Conservation (phyloP, 1,140 invertebrate genomes). For the Hormaphis cornu region DNA sequence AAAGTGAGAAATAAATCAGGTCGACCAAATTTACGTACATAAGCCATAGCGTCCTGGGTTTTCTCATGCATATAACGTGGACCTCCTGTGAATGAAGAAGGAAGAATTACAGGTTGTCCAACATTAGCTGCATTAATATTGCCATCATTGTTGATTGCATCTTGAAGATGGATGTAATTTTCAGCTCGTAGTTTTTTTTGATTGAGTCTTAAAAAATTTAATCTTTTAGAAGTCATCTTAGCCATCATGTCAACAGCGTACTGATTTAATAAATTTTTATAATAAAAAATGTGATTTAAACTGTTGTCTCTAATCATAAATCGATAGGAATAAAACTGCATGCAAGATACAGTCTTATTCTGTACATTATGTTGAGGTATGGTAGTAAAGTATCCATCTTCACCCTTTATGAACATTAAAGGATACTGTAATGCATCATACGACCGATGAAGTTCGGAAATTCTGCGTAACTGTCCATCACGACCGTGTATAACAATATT, state of each 20-base stretch:
- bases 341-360: not conserved
- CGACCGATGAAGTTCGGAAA: no score
- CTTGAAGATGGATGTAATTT: constrained; percentile 39
- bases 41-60: no score
- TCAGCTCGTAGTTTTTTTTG: constrained; percentile 37
- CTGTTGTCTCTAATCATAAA: no score
- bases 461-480: no score
- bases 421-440: no score
- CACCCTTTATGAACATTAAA: no score
- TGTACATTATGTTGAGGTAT: not conserved
- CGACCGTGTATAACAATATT: no score
- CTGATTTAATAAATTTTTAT: not conserved
- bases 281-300: not conserved
- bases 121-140: constrained; percentile 37
- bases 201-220: no score
- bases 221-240: no score
- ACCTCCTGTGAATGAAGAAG: not conserved
- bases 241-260: not conserved
- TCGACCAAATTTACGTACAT: constrained; percentile 43
- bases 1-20: constrained; percentile 33
- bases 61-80: not conserved
- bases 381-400: no score
- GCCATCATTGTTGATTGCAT: constrained; percentile 39
- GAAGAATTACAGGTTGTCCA: constrained; percentile 14
- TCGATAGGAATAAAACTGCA: no score